Percentiles rank a stretch among this genome's conserved stretches.
Conservation (phyloP, 1,140 invertebrate species). For the Aphelinus atriplicis region DNA sequence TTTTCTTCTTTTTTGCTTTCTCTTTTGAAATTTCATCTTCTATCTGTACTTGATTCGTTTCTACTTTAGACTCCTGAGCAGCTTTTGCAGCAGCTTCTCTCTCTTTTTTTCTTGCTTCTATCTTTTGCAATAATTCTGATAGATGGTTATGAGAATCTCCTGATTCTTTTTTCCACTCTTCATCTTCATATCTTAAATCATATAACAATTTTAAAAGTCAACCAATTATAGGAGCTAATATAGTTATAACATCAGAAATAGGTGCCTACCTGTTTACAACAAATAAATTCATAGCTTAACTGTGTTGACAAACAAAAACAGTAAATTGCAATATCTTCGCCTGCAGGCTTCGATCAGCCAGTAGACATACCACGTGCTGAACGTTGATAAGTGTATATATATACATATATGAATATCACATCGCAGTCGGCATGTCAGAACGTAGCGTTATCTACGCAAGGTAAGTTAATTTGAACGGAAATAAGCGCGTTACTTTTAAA, state of each 20-base stretch:
- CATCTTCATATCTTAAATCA: constrained; percentile 62
- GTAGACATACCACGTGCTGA: too few species aligned
- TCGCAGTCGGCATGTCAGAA: too few species aligned
- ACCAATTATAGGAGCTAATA: constrained; percentile 34
- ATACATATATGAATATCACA: too few species aligned
- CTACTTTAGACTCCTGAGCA: constrained; percentile 30
- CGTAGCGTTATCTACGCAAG: too few species aligned
- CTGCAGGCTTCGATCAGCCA: too few species aligned
- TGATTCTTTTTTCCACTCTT: constrained; percentile 55
- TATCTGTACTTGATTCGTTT: constrained; percentile 7
- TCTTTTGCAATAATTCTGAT: constrained; percentile 69
- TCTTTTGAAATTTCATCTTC: constrained; percentile 30
- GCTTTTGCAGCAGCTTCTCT: constrained; percentile 41
- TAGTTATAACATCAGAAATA: constrained; percentile 19
- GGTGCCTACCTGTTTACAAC: constrained; percentile 64
- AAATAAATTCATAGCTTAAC: constrained; percentile 63
- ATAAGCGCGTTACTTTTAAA: too few species aligned
- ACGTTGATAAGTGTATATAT: too few species aligned
- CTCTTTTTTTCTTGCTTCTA: constrained; percentile 67
- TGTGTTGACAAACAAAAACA: too few species aligned
- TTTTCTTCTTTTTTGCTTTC: constrained; percentile 39
- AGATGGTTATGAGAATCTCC: constrained; percentile 68
- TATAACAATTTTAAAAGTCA: constrained; percentile 15
- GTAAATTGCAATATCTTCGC: too few species aligned
- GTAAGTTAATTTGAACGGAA: too few species aligned